Percentiles rank a stretch among this genome's conserved stretches.
These are phyloP conservation scores for Mirza zaza DNA, from an alignment of 2,113 vertebrate species.

Conservation along the genomic window DNA sequence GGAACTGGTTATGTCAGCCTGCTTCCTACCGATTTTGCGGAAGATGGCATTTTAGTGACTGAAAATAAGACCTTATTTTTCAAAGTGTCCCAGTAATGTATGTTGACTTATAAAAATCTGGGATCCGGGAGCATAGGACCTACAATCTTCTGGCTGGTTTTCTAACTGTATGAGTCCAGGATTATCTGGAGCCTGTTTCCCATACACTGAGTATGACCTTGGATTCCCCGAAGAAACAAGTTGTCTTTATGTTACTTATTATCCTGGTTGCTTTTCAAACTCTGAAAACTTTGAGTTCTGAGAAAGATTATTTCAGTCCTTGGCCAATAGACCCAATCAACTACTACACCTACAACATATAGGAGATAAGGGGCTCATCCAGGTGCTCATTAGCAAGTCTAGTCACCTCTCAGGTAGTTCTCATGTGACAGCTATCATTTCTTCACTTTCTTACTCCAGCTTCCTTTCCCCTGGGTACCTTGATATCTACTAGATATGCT, in stretches of 20 bases:
- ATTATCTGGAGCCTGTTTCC: background rate
- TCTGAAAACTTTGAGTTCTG: slow-evolving; percentile 9
- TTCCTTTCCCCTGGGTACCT: too few species aligned
- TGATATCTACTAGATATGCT: background rate
- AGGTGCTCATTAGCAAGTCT: background rate
- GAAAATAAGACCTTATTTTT: background rate
- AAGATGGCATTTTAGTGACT: background rate
- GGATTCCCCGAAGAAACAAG: background rate
- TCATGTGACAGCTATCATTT: background rate
- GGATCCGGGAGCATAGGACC: background rate
- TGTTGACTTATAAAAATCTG: background rate
- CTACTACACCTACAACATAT: background rate
- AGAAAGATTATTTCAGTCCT: background rate
- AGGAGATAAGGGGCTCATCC: fast-evolving
- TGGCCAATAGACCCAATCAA: background rate
- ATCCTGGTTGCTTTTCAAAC: background rate
- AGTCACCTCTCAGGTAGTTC: background rate
- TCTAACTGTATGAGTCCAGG: background rate
- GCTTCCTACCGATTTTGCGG: background rate
- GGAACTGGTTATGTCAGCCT: background rate
- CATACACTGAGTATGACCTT: background rate
- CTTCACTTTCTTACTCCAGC: background rate
- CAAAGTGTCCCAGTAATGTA: background rate
- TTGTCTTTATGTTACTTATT: background rate
- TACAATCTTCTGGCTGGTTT: background rate